Base-by-base conservation (phyloP, 2,888 invertebrate genomes). In the Polydrusus cervinus region DNA sequence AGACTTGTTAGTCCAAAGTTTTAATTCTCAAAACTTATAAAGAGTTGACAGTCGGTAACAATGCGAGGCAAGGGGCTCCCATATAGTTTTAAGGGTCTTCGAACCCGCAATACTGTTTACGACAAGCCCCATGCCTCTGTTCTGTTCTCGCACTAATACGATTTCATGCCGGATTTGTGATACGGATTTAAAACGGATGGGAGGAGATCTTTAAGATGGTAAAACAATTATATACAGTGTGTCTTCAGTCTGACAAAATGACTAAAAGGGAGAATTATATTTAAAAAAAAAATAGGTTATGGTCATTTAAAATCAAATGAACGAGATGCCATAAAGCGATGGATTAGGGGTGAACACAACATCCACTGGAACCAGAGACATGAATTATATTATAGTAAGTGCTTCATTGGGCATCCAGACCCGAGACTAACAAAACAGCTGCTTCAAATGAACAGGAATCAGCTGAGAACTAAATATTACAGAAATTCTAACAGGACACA, bases 111-210 rank as follows among this genome's bases (percentile, higher is more conserved):
- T 86, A 85, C 86, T 87, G 87, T 87, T 87, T 86, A 86, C 87
- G 86, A 86, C 87, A 71, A 69, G 71, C 86, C 86, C 86, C 84
- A 38, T 76, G 47, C 86, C 84, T 82, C 80, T 82, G 81, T 81
- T 81, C 84, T 83, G 84, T 83, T 85, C 85, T 82, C 84, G 85
- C 85, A 86, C 89, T 90, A 90, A 91, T 90, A 89, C 89, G 90
- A 91, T 91, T 91, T 91, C 90, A 90, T 89, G 90, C 89, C 88
- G 90, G 90, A 91, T 91, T 91, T 90, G 88, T 89, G 89, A 88
- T 90, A 89, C 89, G 87, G 90, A 90, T 90, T 90, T 89, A 84
- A 85, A 84, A 69, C 30, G 71, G 71, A 71, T 71, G 60, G 51
- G 38, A 70, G 61, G 84, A 84, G 84, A 87, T 87, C 88, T 83